These are phyloP conservation scores for Pristionchus fissidentatus DNA, from an alignment of 2,888 invertebrate genomes.

Conservation along the genomic window DNA sequence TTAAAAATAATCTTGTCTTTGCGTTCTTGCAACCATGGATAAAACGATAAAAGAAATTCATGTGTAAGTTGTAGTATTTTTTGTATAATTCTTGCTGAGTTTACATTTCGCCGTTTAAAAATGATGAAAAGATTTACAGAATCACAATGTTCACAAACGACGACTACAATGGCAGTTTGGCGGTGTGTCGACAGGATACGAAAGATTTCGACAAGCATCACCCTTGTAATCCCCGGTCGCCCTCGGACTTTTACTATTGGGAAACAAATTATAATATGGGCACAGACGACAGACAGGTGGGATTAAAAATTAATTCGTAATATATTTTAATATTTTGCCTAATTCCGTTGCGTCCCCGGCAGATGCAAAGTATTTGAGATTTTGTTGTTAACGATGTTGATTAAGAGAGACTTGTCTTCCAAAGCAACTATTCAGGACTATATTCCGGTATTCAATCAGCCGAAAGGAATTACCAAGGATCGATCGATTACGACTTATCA, in stretches of 20 bases:
- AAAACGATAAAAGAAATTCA: too few species aligned
- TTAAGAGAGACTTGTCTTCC: too few species aligned
- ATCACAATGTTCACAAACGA: conserved; percentile 59
- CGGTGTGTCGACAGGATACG: conserved; percentile 61
- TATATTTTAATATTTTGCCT: too few species aligned
- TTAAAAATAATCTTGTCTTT: too few species aligned
- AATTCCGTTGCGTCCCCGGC: too few species aligned
- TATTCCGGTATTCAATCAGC: not conserved
- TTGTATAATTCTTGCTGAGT: not conserved
- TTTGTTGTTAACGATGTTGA: not conserved
- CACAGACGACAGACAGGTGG: conserved; percentile 46
- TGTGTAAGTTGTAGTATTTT: too few species aligned
- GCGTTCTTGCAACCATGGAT: too few species aligned
- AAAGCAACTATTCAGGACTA: conserved; percentile 14
- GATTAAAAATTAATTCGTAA: not conserved
- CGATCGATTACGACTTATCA: conserved; percentile 51
- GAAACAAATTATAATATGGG: conserved; percentile 56
- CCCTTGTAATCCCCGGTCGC: conserved; percentile 65
- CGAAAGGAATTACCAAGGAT: not conserved
- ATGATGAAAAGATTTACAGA: conserved; percentile 49
- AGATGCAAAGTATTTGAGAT: too few species aligned
- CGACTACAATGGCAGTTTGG: conserved; percentile 60
- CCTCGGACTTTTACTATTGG: conserved; percentile 71
- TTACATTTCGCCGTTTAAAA: not conserved
- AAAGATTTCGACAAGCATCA: conserved; percentile 12